Evolutionary conservation across 1,140 invertebrate species (phyloP).

Genomic region (Papilio helenus): DNA sequence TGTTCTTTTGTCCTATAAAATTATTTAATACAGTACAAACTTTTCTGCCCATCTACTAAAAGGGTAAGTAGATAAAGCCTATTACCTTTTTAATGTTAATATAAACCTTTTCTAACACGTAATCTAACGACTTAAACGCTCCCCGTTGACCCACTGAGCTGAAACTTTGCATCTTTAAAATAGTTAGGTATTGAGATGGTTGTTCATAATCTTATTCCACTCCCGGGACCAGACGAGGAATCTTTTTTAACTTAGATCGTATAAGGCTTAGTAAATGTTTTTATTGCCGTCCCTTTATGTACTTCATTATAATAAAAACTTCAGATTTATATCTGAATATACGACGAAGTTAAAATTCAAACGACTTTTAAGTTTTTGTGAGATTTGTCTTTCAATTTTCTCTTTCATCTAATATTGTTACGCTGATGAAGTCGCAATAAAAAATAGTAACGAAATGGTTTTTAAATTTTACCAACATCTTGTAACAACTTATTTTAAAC

Average conservation of each 20-base stretch:
- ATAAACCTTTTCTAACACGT: slow-evolving; percentile 19
- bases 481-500: background rate
- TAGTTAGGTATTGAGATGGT: slow-evolving; percentile 33
- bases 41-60: background rate
- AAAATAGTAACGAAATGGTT: no score
- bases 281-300: slow-evolving; percentile 25
- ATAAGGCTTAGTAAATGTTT: slow-evolving; percentile 15
- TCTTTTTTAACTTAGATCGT: slow-evolving; percentile 33
- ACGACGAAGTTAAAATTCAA: background rate
- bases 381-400: background rate
- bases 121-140: slow-evolving; percentile 35
- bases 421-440: no score
- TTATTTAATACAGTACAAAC: background rate
- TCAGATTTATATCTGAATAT: background rate
- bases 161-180: slow-evolving; percentile 39
- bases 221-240: slow-evolving; percentile 26
- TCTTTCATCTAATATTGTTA: background rate
- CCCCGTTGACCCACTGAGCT: slow-evolving; percentile 27
- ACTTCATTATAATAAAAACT: slow-evolving; percentile 16
- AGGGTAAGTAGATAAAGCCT: background rate
- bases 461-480: background rate
- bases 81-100: slow-evolving; percentile 21
- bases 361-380: background rate
- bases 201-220: slow-evolving; percentile 37
- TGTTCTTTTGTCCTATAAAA: no score